Evolutionary conservation across 2,113 vertebrate species (phyloP).

Genomic region (Perca schrenkii): DNA sequence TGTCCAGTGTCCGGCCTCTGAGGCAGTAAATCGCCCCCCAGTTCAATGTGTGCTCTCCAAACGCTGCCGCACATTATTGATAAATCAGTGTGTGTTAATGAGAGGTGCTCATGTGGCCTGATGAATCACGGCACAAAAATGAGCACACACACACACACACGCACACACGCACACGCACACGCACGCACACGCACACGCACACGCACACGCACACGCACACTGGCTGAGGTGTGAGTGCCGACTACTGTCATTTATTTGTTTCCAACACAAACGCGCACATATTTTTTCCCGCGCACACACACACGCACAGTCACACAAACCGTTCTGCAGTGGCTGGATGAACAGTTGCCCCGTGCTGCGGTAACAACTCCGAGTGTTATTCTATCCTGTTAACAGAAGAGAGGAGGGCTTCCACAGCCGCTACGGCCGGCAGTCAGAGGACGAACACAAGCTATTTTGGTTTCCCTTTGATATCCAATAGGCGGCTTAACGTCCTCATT

Average conservation of each 20-base stretch:
- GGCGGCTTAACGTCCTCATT: constrained; percentile 74
- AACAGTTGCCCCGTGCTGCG: constrained; percentile 54
- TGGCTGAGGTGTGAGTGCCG: constrained; percentile 1
- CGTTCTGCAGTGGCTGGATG: constrained; percentile 43
- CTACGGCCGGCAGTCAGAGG: constrained; percentile 58
- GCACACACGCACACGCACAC: too few relatives aligned
- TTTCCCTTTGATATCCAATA: constrained; percentile 75
- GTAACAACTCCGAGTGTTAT: constrained; percentile 52
- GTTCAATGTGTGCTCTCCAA: constrained; percentile 69
- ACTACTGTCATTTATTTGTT: constrained; percentile 25
- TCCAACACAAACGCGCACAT: background rate
- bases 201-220: too few relatives aligned
- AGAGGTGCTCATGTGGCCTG: constrained; percentile 66
- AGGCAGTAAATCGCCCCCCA: constrained; percentile 71
- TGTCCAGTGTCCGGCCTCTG: constrained; percentile 44
- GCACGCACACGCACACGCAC: too few relatives aligned
- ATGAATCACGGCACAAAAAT: constrained; percentile 68
- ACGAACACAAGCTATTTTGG: constrained; percentile 70
- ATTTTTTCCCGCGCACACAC: background rate
- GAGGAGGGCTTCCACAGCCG: constrained; percentile 56
- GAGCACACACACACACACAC: constrained; percentile 29
- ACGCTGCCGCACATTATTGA: constrained; percentile 70
- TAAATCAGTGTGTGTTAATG: constrained; percentile 77
- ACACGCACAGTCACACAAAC: background rate
- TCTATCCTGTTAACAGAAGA: constrained; percentile 62